Conservation (phyloP, 2,797 vertebrate species). For the Sebastes diploproa region DNA sequence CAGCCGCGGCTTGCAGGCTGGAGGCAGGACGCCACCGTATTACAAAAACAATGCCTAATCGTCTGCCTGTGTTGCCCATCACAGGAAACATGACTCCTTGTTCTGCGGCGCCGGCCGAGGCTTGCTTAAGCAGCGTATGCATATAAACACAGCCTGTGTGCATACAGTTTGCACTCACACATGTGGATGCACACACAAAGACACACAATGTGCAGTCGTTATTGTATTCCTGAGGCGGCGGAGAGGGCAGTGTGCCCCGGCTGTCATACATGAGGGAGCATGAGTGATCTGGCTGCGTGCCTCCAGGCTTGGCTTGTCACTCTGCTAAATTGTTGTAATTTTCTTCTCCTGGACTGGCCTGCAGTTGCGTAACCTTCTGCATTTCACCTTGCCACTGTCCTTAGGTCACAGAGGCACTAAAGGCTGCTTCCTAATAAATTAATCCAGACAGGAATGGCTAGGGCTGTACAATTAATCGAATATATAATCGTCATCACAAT, state of each 20-base stretch:
- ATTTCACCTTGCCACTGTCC: constrained; percentile 51
- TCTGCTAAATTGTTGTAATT: constrained; percentile 69
- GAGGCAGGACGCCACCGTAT: constrained; percentile 60
- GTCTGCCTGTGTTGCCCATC: constrained; percentile 51
- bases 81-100: constrained; percentile 59
- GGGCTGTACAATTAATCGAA: no score
- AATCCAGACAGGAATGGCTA: neutral
- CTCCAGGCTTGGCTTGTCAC: constrained; percentile 57
- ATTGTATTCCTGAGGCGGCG: constrained; percentile 44
- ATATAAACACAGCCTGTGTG: constrained; percentile 17
- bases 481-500: no score
- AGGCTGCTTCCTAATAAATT: constrained; percentile 1
- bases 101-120: constrained; percentile 17
- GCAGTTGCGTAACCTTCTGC: constrained; percentile 35
- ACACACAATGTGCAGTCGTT: constrained; percentile 23
- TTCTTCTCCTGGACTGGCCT: constrained; percentile 44
- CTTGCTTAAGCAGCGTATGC: constrained; percentile 2
- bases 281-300: constrained; percentile 63
- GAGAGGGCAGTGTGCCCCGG: constrained; percentile 43
- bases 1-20: constrained; percentile 44
- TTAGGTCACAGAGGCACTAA: constrained; percentile 37
- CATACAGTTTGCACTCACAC: neutral
- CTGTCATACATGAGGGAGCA: constrained; percentile 62
- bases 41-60: constrained; percentile 64
- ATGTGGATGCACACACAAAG: neutral